A percentile compares a stretch with the other conserved stretches of the same genome.
Conservation (phyloP, 2,113 vertebrate genomes). For the Daphoenositta chrysoptera region DNA sequence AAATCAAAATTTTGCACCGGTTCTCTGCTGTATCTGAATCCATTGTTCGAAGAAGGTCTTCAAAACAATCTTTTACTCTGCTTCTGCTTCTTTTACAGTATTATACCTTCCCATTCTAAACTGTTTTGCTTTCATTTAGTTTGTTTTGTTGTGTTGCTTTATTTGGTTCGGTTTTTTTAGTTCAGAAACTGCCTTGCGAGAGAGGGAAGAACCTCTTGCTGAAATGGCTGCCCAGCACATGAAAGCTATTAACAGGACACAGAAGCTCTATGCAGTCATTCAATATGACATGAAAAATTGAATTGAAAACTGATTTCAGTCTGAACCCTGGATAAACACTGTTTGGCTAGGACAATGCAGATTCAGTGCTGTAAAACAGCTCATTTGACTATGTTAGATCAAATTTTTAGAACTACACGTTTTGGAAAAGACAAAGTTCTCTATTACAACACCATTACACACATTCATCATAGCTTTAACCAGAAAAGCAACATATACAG, state of each 20-base stretch:
- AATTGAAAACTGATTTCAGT: background rate
- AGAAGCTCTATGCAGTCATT: background rate
- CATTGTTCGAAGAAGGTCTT: background rate
- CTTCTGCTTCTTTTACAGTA: background rate
- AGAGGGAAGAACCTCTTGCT: background rate
- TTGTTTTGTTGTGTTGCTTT: background rate
- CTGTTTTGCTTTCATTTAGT: fast-evolving
- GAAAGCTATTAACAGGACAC: background rate
- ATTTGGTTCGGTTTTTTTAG: background rate
- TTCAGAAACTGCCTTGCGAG: background rate
- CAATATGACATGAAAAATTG: background rate
- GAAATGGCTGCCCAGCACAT: background rate
- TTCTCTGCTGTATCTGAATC: background rate
- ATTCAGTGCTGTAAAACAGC: background rate
- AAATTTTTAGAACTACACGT: background rate
- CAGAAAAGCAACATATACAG: background rate
- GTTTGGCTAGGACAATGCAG: background rate
- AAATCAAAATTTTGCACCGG: background rate
- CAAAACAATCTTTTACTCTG: background rate
- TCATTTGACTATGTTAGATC: background rate
- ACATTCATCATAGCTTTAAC: background rate
- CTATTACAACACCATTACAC: background rate
- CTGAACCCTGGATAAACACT: background rate
- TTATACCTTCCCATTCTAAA: background rate
- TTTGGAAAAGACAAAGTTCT: background rate